Evolutionary conservation across 2,888 invertebrate species (phyloP).

Genomic region (Drosophila diplacantha): DNA sequence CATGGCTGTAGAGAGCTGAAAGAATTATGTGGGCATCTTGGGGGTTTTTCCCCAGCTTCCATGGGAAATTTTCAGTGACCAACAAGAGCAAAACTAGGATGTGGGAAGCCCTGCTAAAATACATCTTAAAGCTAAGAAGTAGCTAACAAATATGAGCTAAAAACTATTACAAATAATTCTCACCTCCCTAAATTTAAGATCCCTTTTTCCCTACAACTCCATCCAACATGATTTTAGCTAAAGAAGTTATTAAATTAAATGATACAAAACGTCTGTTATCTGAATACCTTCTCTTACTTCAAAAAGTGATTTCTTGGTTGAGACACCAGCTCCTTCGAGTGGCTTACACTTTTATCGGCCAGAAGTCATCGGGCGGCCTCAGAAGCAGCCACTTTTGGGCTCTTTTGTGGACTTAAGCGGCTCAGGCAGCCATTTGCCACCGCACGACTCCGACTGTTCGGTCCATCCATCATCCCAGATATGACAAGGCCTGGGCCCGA

Average conservation of each 20-base stretch:
- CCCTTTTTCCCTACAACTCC: too few relatives aligned
- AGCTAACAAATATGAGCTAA: background rate
- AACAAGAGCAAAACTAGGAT: background rate
- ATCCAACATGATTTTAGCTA: background rate
- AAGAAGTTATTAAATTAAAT: constrained; percentile 1
- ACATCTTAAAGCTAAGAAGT: background rate
- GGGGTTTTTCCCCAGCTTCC: constrained; percentile 4
- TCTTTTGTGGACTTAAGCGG: constrained; percentile 39
- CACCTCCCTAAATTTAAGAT: too few relatives aligned
- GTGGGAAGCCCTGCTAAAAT: background rate
- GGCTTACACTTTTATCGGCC: constrained; percentile 13
- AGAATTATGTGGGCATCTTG: constrained; percentile 48
- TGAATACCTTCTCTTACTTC: background rate
- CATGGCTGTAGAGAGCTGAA: constrained; percentile 14
- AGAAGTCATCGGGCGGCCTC: constrained; percentile 20
- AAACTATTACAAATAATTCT: background rate
- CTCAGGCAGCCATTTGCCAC: constrained; percentile 37
- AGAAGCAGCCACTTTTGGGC: constrained; percentile 24
- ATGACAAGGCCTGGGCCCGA: constrained; percentile 37
- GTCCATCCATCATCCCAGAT: constrained; percentile 60
- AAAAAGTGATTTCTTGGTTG: constrained; percentile 6
- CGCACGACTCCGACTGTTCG: constrained; percentile 20
- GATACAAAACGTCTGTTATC: constrained; percentile 10
- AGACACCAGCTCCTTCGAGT: constrained; percentile 26
- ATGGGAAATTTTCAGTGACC: constrained; percentile 14